Evolutionary conservation across 2,113 vertebrate genomes (phyloP).

Genomic region (Nestor notabilis): DNA sequence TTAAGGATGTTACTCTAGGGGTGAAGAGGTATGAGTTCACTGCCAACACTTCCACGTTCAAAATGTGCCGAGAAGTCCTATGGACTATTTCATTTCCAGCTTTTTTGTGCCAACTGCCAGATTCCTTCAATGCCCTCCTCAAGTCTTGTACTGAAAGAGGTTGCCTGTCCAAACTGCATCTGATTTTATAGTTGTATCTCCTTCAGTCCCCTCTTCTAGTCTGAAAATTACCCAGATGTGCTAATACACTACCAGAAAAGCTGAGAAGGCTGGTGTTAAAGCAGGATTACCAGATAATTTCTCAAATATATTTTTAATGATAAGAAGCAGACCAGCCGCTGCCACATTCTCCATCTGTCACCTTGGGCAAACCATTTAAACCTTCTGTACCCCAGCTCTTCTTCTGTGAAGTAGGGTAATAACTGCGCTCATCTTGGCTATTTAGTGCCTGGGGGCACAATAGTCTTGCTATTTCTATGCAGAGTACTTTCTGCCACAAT

Average conservation of each 20-base stretch:
- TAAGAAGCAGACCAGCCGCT: not conserved
- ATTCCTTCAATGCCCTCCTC: not conserved
- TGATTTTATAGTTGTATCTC: not conserved
- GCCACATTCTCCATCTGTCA: not conserved
- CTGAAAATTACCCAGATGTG: not conserved
- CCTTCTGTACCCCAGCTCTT: not conserved
- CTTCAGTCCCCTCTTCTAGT: not conserved
- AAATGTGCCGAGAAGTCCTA: not conserved
- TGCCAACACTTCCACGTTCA: not conserved
- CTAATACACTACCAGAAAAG: not conserved
- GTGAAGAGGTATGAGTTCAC: not conserved
- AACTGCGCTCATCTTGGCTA: not conserved
- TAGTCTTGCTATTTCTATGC: constrained; percentile 23
- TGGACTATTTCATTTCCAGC: not conserved
- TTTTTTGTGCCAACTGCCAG: rapidly evolving
- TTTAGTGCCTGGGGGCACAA: not conserved
- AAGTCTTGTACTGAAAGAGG: not conserved
- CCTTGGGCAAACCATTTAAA: constrained; percentile 43
- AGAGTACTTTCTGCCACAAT: not conserved
- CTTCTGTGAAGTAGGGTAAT: not conserved
- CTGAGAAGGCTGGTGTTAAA: not conserved
- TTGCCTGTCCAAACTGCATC: not conserved
- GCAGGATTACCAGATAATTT: not conserved
- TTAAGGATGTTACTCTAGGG: not conserved
- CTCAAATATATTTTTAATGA: not conserved